Base-by-base conservation (phyloP, 2,113 vertebrate species). In the Epinephelus moara region DNA sequence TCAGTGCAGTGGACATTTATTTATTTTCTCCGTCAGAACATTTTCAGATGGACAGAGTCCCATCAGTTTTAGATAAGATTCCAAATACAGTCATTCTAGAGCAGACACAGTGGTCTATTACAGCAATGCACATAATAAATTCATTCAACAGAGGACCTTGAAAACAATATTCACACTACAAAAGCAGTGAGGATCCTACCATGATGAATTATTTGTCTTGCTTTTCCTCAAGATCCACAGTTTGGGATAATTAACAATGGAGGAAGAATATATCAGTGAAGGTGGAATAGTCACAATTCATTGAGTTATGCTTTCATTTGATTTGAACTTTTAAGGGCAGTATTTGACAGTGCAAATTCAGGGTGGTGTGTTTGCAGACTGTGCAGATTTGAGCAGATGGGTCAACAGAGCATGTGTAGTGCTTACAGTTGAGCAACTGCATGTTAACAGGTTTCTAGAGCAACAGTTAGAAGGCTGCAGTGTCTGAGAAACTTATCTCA, bases 361-460 rank as follows among this genome's bases (percentile, higher is more conserved):
- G 70, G 90, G 81, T 78, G 67, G 56, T 37, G 64, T 82, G 82
- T 91, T 88, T 88, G 80, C 73, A 89, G 75, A 82, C 70, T 42
- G 78, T 89, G 91, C 89, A 64, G 82, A 80, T 89, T 71, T 52
- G 62, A 85, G 80, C 84, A 88, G 88, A 88, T 81, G 93, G 91
- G 89, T 88, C 84, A 87, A 78, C 77, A 61, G 85, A 80, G 86
- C 40, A 4, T 64, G 74, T 87, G 82, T 42, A 61, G 77, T 61
- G 70, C 71, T 90, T 84, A 80, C 88, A 81, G 82, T 88, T 91
- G 85, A 93, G 78, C 86, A 84, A 90, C 82, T 84, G 88, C 80
- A 68, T 81, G 80, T 80, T 87, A 91, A 86, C 88, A 88, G 91
- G 93, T 94, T 92, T 93, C 85, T 90, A 57, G 91, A 92, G 90